These are phyloP conservation scores for Eublepharis macularius DNA, from an alignment of 2,113 vertebrate genomes.

Conservation along the genomic window DNA sequence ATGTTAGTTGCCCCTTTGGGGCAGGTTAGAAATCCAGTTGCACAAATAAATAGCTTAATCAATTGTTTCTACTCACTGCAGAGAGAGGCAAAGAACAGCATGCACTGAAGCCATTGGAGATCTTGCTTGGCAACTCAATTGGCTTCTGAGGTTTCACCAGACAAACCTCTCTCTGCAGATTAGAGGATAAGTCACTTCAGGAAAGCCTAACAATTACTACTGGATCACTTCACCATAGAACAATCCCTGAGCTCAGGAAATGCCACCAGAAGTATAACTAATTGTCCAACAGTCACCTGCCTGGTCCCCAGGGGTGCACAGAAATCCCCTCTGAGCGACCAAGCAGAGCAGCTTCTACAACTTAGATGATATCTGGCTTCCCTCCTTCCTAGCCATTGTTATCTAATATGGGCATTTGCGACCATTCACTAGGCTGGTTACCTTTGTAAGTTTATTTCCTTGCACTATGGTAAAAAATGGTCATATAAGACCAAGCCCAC, in stretches of 20 bases:
- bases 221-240: not conserved
- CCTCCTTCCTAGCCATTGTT: no score
- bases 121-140: not conserved
- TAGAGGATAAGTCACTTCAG: not conserved
- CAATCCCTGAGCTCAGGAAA: not conserved
- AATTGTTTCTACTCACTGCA: not conserved
- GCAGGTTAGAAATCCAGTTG: not conserved
- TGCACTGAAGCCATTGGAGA: not conserved
- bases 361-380: no score
- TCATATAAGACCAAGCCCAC: slow-evolving; percentile 1
- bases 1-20: no score
- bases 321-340: not conserved
- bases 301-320: not conserved
- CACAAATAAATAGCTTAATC: not conserved
- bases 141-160: not conserved
- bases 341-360: not conserved
- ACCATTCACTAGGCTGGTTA: no score
- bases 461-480: no score
- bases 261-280: not conserved
- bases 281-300: no score
- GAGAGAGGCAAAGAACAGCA: not conserved
- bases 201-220: not conserved
- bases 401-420: no score
- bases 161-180: no score
- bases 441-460: no score